Base-by-base conservation (phyloP, 2,888 invertebrate genomes). In the Drosophila ezoana region DNA sequence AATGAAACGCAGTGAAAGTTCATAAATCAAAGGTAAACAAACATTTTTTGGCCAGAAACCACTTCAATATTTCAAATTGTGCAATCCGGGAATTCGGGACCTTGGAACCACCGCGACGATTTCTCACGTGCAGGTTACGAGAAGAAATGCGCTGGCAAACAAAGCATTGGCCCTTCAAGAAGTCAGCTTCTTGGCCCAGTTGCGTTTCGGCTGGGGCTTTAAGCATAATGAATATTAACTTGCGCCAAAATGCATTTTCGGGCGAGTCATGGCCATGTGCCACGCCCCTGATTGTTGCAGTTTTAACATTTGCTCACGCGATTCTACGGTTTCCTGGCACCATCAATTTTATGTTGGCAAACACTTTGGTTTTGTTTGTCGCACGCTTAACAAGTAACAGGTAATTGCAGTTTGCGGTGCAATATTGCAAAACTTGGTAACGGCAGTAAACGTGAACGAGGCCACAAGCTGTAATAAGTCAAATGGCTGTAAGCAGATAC, bases 191-290 rank as follows among this genome's bases (percentile, higher is more conserved):
- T 54, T 62, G 64, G 59, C 65, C 16, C 33, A 9, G 35, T 8
- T 57, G 40, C 60, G 65, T 67, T 61, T 69, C 52, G 64, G 40
- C 33, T 51, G 53, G 47, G 68, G 67, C 74, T 65, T 76, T 52
- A 56, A 61, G 35, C 54, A 64, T 87, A 89, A 89, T 84, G 78
- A 89, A 81, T 84, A 85, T 85, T 72, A 85, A 87, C 78, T 77
- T 89, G 78, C 63, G 54, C 78, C 68, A 78, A 23, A 23, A 23
- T 80, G 72, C 73, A 72, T 81, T 74, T 63, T n/a, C 18, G n/a
- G 23, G 11, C 41, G 38, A 18, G 33, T 13, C 44, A 44, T 28
- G 48, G 28, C 37, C 70, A 49, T 64, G 14, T 53, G 53, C 28
- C 52, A 35, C 44, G 47, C 59, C 62, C 16, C 23, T 45, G 52